These are phyloP conservation scores for Bombus cullumanus DNA, from an alignment of 1,140 invertebrate genomes.

Conservation along the genomic window DNA sequence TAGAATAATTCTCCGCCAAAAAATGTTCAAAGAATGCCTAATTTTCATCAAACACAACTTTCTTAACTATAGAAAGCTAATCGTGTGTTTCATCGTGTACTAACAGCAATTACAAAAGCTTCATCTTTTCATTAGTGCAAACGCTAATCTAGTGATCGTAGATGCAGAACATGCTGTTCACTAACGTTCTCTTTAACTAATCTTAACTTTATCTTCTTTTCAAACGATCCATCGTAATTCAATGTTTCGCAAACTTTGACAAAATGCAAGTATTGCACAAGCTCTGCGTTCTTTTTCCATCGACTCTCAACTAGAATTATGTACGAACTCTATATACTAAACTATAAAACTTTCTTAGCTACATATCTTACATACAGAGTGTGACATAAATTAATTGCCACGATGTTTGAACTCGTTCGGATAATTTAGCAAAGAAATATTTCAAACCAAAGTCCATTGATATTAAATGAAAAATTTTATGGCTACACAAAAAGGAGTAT, in stretches of 20 bases:
- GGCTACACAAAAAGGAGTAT: background rate
- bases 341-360: background rate
- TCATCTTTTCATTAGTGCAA: slow-evolving; percentile 4
- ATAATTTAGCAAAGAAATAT: background rate
- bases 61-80: background rate
- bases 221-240: background rate
- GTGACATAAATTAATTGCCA: background rate
- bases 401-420: background rate
- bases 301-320: background rate
- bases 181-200: background rate
- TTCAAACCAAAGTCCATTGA: background rate
- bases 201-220: background rate
- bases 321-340: background rate
- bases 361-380: background rate
- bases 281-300: background rate
- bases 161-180: slow-evolving; percentile 26
- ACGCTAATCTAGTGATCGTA: slow-evolving; percentile 6
- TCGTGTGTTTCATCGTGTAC: slow-evolving; percentile 1
- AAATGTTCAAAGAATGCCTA: background rate
- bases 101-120: background rate
- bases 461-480: background rate
- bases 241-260: background rate
- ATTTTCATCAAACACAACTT: background rate
- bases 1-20: background rate
- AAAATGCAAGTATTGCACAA: slow-evolving; percentile 40